Conservation (phyloP, 2,797 vertebrate genomes). For the Columba guinea region DNA sequence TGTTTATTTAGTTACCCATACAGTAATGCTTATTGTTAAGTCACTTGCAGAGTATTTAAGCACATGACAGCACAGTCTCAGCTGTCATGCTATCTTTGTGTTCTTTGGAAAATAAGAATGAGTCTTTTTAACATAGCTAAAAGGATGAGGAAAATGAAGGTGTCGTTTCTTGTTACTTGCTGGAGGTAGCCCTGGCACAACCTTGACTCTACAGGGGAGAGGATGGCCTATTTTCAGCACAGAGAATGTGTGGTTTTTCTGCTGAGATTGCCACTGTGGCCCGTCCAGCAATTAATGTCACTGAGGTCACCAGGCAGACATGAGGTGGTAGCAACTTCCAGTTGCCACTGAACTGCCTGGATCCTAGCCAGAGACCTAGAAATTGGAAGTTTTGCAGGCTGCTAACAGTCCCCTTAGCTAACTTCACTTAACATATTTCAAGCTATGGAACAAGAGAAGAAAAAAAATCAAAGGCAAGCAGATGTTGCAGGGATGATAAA, state of each 20-base stretch:
- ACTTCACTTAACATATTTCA: background rate
- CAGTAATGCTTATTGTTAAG: background rate
- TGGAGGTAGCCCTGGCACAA: background rate
- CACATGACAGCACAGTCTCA: background rate
- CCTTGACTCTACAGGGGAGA: background rate
- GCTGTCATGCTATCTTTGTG: background rate
- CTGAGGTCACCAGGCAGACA: background rate
- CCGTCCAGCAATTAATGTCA: background rate
- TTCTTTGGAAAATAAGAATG: background rate
- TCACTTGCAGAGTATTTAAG: background rate
- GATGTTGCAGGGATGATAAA: background rate
- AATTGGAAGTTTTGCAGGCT: background rate
- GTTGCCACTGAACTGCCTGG: background rate
- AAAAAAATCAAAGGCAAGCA: slow-evolving; percentile 1
- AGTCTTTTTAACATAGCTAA: background rate
- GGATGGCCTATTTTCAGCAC: background rate
- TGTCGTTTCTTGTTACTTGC: background rate
- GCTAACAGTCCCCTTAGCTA: background rate
- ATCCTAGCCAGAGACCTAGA: slow-evolving; percentile 21
- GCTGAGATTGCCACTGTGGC: background rate
- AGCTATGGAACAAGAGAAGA: background rate
- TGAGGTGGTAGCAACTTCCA: background rate
- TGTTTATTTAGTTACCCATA: background rate
- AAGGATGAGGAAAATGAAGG: background rate
- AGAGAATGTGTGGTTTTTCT: background rate